Evolutionary conservation across 2,113 vertebrate species (phyloP), one percentile per base, ranked within the genome.

Genomic region (Crotalus viridis): DNA sequence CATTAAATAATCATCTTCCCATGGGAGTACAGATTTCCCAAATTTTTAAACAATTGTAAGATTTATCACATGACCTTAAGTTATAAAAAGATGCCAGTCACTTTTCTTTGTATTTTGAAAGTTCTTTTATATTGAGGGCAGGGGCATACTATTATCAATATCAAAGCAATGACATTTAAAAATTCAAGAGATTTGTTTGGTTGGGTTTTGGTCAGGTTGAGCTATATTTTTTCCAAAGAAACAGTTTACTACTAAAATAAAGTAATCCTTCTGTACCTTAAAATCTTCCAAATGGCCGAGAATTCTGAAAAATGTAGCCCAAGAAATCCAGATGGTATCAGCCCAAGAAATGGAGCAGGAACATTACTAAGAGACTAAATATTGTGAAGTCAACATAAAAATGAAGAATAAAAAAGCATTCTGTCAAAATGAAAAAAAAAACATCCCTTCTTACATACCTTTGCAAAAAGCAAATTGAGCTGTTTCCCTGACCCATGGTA

Each of bases 401-500:
- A 24, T 21, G 21, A 39, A 2, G n/a, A 48, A 28, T 24, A 22
- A 26, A 28, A 28, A 55, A 33, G 24, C 26, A 87, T 69, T 43
- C 21, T 81, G 17, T 21, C 17, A 81, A 21, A 39, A 55, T 28
- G 24, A 12, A 5, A 85, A 46, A 46, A 39, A 85, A 87, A 51
- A 64, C 0, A 88, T 17, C 24, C 46, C 56, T 85, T 89, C 64
- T 69, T 22, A 92, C 98, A 94, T 98, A 99, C 99, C 99, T 99
- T 99, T 97, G 98, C 98, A 98, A 99, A 99, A 95, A 99, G 98
- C 95, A 99, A 97, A 98, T 99, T 99, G 97, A 99, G 99, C 96
- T 99, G 99, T 96, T 99, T 99, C 95, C 99, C 99, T 94, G 99
- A 99, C 97, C 99, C 98, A n/a, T 99, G 99, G 98, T 99, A 99